Conservation (phyloP, 2,113 vertebrate genomes). For the Phaethornis superciliosus region DNA sequence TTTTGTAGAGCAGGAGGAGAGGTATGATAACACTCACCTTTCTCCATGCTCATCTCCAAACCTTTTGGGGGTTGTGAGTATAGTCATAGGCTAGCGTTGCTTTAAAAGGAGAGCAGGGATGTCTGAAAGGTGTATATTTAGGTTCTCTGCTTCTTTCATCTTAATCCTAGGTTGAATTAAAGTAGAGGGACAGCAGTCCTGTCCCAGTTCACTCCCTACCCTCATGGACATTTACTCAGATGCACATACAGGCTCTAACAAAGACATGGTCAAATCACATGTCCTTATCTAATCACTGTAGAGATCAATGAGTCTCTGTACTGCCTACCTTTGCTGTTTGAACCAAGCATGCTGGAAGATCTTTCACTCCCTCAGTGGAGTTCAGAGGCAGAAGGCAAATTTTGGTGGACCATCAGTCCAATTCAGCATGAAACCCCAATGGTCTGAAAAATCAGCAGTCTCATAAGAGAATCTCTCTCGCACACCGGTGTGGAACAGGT, state of each 20-base stretch:
- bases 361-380: not conserved
- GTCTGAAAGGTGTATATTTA: not conserved
- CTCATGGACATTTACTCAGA: not conserved
- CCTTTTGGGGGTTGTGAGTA: not conserved
- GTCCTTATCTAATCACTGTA: not conserved
- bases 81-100: not conserved
- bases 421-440: not conserved
- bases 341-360: not conserved
- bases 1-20: not conserved
- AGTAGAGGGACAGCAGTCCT: not conserved
- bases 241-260: not conserved
- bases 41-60: not conserved
- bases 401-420: not conserved
- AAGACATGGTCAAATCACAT: not conserved
- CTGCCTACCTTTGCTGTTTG: not conserved
- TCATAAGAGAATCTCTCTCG: not conserved
- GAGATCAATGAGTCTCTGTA: slow-evolving; percentile 7
- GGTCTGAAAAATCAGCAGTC: not conserved
- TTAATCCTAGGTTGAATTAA: not conserved
- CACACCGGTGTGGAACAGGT: not conserved
- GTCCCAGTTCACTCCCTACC: not conserved
- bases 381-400: not conserved
- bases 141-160: not conserved
- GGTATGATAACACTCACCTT: not conserved
- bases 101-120: not conserved